Percentiles rank a stretch among this genome's conserved stretches.
These are phyloP conservation scores for Aspidoscelis tigris DNA, from an alignment of 2,113 vertebrate species.

Conservation along the genomic window DNA sequence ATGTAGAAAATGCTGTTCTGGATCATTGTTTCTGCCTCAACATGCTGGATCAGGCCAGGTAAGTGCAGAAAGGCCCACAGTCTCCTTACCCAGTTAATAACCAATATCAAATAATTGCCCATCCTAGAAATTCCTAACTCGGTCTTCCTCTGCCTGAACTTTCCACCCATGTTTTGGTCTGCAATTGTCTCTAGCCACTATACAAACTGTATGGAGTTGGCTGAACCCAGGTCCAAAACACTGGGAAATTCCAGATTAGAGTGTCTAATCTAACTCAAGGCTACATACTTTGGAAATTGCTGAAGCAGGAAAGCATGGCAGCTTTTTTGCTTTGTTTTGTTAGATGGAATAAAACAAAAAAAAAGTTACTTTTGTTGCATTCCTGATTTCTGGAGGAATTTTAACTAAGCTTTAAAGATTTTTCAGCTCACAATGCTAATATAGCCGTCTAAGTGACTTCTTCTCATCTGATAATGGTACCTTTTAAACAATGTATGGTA, in stretches of 20 bases:
- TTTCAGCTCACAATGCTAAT: background rate
- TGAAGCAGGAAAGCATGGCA: rapidly evolving
- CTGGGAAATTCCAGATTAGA: too few relatives aligned
- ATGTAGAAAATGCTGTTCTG: too few relatives aligned
- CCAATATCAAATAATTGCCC: background rate
- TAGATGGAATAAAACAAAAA: constrained; percentile 10
- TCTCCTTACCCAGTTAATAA: background rate
- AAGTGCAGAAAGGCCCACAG: too few relatives aligned
- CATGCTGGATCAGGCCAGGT: too few relatives aligned
- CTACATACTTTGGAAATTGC: background rate
- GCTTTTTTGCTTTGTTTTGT: background rate
- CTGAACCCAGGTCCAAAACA: too few relatives aligned
- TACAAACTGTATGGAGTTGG: too few relatives aligned
- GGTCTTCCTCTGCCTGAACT: background rate
- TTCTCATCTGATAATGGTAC: background rate
- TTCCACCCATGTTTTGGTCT: too few relatives aligned
- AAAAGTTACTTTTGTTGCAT: background rate
- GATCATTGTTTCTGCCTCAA: too few relatives aligned
- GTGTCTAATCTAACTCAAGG: background rate
- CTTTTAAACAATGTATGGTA: background rate
- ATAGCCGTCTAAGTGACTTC: background rate
- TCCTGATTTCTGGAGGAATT: background rate
- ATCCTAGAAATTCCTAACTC: constrained; percentile 18
- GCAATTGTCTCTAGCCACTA: too few relatives aligned
- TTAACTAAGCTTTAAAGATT: background rate